Conservation (phyloP, 2,888 invertebrate species). For the Pristionchus fissidentatus region DNA sequence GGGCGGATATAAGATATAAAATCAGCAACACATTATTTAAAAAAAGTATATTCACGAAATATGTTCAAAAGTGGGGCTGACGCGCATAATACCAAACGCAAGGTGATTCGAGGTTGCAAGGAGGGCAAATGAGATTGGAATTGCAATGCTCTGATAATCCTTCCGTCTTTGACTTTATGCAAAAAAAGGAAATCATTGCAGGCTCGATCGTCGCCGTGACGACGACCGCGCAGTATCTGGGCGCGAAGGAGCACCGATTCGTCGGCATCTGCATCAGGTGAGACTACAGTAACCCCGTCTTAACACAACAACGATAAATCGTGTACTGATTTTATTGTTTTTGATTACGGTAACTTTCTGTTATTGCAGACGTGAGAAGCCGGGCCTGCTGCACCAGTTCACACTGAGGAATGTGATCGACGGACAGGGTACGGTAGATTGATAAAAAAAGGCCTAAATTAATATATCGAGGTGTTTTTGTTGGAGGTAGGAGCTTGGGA, state of each 20-base stretch:
- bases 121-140: too few species aligned
- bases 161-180: too few species aligned
- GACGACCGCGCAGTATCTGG: conserved; percentile 67
- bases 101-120: conserved; percentile 3
- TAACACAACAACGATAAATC: not conserved
- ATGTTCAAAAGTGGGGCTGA: not conserved
- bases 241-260: conserved; percentile 82
- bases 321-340: not conserved
- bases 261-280: conserved; percentile 91
- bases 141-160: too few species aligned
- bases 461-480: too few species aligned
- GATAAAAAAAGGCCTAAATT: not conserved
- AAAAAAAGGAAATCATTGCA: conserved; percentile 50
- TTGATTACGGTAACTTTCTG: not conserved
- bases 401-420: conserved; percentile 93
- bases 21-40: too few species aligned
- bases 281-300: not conserved
- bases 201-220: conserved; percentile 75
- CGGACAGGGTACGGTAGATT: conserved; percentile 81
- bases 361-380: conserved; percentile 81
- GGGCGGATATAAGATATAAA: too few species aligned
- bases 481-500: not conserved
- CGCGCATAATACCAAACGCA: not conserved
- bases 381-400: conserved; percentile 88
- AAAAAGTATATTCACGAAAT: too few species aligned